A percentile compares a stretch with the other conserved stretches of the same genome.
These are phyloP conservation scores for Andrena bicolor DNA, from an alignment of 2,888 invertebrate genomes.

Conservation along the genomic window DNA sequence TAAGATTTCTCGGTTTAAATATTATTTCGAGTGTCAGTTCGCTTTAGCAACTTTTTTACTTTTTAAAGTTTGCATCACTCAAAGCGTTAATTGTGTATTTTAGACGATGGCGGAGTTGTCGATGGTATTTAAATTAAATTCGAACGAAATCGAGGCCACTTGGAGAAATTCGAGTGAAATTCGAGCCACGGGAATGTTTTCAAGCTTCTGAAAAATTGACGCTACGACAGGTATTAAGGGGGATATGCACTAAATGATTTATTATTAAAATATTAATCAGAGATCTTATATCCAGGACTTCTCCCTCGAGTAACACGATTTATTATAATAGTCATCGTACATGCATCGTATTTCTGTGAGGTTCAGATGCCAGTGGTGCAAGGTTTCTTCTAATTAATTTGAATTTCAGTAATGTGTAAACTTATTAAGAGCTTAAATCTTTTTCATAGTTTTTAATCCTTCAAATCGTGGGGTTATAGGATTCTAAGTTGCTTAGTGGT, in stretches of 20 bases:
- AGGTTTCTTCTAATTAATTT: background rate
- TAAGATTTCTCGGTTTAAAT: background rate
- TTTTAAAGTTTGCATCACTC: too few relatives aligned
- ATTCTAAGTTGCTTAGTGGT: background rate
- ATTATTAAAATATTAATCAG: background rate
- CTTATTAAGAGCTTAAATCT: background rate
- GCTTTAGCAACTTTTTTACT: too few relatives aligned
- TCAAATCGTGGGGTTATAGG: background rate
- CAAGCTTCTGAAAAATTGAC: background rate
- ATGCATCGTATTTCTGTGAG: conserved; percentile 2
- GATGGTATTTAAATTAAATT: background rate
- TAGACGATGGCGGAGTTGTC: background rate
- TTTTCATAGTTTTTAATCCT: background rate
- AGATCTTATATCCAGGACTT: background rate
- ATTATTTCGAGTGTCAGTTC: too few relatives aligned
- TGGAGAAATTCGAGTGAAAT: background rate
- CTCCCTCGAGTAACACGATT: conserved; percentile 1
- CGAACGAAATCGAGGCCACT: background rate
- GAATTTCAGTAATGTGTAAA: background rate
- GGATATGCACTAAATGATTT: background rate
- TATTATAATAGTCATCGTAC: background rate
- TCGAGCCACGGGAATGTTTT: background rate
- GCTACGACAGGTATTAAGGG: background rate
- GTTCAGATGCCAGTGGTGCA: conserved; percentile 2
- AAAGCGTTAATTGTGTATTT: too few relatives aligned